Percentiles rank a stretch among this genome's conserved stretches.
These are phyloP conservation scores for Leptopilina boulardi DNA, from an alignment of 1,140 invertebrate genomes.

Conservation along the genomic window DNA sequence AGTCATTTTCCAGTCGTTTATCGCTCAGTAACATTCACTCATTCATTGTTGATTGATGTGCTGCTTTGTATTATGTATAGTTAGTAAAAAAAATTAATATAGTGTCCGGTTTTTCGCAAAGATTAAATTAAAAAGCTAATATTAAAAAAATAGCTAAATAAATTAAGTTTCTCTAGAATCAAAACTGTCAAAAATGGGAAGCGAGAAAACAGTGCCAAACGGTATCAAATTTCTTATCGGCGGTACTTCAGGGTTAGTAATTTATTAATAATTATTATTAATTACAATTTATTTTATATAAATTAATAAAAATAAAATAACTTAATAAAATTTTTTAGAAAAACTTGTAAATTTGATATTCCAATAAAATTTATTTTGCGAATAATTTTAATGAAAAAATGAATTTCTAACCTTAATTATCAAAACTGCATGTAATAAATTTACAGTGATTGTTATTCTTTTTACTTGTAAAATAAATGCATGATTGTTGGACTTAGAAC, in stretches of 20 bases:
- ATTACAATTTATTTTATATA: background rate
- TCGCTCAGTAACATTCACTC: no score
- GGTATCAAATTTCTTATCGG: conserved; percentile 82
- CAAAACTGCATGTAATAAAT: no score
- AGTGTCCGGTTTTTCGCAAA: background rate
- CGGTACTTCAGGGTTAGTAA: conserved; percentile 82
- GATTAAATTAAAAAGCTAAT: background rate
- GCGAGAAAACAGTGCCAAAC: conserved; percentile 76
- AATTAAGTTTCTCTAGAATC: background rate
- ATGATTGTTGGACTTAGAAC: background rate
- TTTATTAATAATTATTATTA: conserved; percentile 52
- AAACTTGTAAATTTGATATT: background rate
- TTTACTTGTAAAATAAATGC: conserved; percentile 37
- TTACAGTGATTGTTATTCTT: conserved; percentile 41
- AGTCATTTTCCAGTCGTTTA: no score
- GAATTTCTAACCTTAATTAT: conserved; percentile 1
- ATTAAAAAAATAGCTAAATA: background rate
- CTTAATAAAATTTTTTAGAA: background rate
- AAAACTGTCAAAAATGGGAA: conserved; percentile 48
- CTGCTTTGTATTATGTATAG: no score
- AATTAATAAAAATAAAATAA: no score
- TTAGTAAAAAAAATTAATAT: no score
- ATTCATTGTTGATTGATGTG: no score
- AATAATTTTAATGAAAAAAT: background rate
- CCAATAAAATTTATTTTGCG: background rate